A percentile compares a stretch with the other conserved stretches of the same genome.
Conservation (phyloP, 2,113 vertebrate genomes). For the Pipa parva region DNA sequence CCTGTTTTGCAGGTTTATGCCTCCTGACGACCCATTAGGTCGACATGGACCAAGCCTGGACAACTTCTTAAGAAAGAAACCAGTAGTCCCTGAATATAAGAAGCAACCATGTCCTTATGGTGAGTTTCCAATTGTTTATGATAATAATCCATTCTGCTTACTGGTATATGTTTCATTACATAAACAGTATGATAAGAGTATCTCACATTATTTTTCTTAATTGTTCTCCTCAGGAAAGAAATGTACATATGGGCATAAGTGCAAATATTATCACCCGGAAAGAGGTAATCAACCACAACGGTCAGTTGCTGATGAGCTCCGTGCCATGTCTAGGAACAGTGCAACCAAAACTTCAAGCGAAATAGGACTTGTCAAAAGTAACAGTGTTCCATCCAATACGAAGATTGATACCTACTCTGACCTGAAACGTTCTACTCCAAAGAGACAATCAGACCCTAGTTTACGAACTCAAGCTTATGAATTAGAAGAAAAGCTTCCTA, state of each 20-base stretch:
- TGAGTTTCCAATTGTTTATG: conserved; percentile 68
- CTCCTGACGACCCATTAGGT: conserved; percentile 92
- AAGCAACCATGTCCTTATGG: conserved; percentile 96
- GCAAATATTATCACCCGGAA: conserved; percentile 96
- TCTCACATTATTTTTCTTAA: no score
- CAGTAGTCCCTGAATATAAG: conserved; percentile 90
- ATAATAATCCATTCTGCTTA: no score
- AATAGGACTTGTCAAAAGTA: conserved; percentile 87
- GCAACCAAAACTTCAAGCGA: conserved; percentile 75
- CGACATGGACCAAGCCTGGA: conserved; percentile 93
- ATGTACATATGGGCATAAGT: conserved; percentile 97
- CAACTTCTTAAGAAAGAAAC: conserved; percentile 93
- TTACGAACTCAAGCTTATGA: conserved; percentile 86
- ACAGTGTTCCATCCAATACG: conserved; percentile 84
- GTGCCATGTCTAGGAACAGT: conserved; percentile 88
- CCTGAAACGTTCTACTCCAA: conserved; percentile 71
- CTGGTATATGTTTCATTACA: no score
- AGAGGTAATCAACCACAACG: conserved; percentile 92
- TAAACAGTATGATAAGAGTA: no score
- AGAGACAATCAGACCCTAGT: conserved; percentile 89
- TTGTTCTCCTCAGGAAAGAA: conserved; percentile 85
- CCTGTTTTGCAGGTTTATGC: conserved; percentile 80
- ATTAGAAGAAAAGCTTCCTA: conserved; percentile 88
- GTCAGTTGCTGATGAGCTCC: conserved; percentile 91
- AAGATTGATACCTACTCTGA: conserved; percentile 68